A percentile compares a stretch with the other conserved stretches of the same genome.
Evolutionary conservation across 2,888 invertebrate species (phyloP).

Genomic region (Lasioglossum malachurum): DNA sequence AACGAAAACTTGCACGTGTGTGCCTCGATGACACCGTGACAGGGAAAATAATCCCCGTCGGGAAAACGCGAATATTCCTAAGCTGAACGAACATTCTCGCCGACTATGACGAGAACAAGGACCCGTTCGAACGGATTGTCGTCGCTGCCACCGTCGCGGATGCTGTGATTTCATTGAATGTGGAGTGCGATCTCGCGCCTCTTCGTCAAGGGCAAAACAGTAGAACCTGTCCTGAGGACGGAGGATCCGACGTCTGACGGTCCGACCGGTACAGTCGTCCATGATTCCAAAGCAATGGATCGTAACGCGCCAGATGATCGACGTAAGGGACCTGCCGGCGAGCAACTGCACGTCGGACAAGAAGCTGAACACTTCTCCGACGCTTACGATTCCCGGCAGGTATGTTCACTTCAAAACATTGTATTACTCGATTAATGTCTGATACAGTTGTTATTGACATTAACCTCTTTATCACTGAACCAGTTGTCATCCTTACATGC

Average conservation of each 20-base stretch:
- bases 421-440: not conserved
- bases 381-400: constrained; percentile 82
- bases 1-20: not conserved
- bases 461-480: not conserved
- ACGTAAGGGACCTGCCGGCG: constrained; percentile 78
- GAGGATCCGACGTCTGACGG: constrained; percentile 73
- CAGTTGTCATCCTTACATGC: not conserved
- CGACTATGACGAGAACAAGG: constrained; percentile 75
- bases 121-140: constrained; percentile 62
- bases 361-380: constrained; percentile 80
- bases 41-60: not conserved
- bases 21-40: constrained; percentile 39
- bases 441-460: not conserved
- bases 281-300: constrained; percentile 84
- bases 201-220: constrained; percentile 79
- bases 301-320: constrained; percentile 83
- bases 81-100: constrained; percentile 15
- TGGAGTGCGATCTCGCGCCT: constrained; percentile 84
- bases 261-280: constrained; percentile 77
- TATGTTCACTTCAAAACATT: constrained; percentile 50
- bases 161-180: constrained; percentile 80
- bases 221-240: constrained; percentile 51
- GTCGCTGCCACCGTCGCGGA: constrained; percentile 53
- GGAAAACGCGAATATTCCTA: not conserved
- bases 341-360: constrained; percentile 72